Base-by-base conservation (phyloP, 2,797 vertebrate species). In the Chromobotia macracanthus region DNA sequence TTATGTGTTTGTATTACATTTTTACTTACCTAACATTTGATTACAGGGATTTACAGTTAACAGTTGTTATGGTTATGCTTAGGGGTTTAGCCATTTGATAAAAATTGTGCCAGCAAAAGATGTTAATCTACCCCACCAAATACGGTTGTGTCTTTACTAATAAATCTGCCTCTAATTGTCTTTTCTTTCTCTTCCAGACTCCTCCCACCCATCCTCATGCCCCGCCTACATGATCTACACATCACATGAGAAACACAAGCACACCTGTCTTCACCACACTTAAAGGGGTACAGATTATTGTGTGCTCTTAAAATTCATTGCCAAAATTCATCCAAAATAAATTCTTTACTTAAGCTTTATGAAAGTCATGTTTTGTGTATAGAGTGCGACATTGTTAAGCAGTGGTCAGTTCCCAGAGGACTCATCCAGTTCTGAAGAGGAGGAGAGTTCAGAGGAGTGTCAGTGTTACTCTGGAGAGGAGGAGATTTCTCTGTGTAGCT, bases 351-450 rank as follows among this genome's bases (percentile, higher is more conserved):
- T 31, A 15, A 55, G 31, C 56, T 53, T 21, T 28, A 35, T 69
- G n/a, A 51, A 19, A 23, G 53, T 65, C 28, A 35, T 13, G 13
- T 65, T 53, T 73, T 72, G 55, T 55, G 81, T 88, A 79, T 87
- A 99, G 97, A 98, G 97, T 90, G 97, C 96, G 76, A 96, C 96
- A 55, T 94, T 98, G 83, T 91, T 97, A 87, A 98, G 96, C 90
- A 96, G 88, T 90, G 95, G 91, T 85, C 94, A 96, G 0, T 94
- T 96, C 86, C 91, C 93, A 0, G 96, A 97, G 2, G 96, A 98
- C 63, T 96, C 95, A 0, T 98, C 95, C 5, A 95, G 95, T 73
- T 98, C 97, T 0, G 97, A 98, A 79, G 97, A 97, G 74, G 96
- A 97, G 5, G 96, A 95, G 1, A 95, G 95, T 78, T 97, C 95